phyloP scores from a whole-genome alignment of 2,113 vertebrate species.

The Nestor notabilis region DNA sequence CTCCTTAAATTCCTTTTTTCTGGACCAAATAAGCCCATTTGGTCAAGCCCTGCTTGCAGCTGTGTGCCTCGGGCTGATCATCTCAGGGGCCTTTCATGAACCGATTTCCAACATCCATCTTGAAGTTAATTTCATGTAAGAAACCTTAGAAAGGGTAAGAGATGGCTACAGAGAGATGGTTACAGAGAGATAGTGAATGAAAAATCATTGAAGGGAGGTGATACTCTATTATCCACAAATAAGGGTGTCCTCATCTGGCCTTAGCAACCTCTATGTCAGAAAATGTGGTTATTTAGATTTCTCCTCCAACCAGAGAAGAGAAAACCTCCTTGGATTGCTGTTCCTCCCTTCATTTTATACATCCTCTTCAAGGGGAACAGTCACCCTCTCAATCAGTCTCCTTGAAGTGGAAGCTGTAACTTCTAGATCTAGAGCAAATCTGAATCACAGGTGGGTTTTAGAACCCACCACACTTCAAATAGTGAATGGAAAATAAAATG shows the following conservation, averaged over 20 bases:
- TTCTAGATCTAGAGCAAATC: background rate
- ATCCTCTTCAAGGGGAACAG: background rate
- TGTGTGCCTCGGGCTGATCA: rapidly evolving
- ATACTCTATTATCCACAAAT: too few species aligned
- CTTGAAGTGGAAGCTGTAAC: background rate
- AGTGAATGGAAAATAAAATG: rapidly evolving
- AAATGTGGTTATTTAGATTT: background rate
- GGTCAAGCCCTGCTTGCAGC: background rate
- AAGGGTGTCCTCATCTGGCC: background rate
- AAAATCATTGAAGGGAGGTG: background rate
- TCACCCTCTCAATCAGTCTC: background rate
- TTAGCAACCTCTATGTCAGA: background rate
- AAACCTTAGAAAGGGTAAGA: background rate
- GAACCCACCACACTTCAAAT: background rate
- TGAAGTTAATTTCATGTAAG: background rate
- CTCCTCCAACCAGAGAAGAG: background rate
- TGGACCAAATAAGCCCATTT: background rate
- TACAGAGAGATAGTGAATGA: background rate
- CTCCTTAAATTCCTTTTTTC: background rate
- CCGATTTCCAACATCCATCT: rapidly evolving
- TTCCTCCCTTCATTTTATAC: background rate
- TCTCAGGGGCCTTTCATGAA: background rate
- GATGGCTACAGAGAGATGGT: background rate
- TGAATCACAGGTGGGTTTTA: rapidly evolving
- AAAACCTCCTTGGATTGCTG: background rate